Conservation (phyloP, 2,113 vertebrate genomes). For the Ellobius talpinus region DNA sequence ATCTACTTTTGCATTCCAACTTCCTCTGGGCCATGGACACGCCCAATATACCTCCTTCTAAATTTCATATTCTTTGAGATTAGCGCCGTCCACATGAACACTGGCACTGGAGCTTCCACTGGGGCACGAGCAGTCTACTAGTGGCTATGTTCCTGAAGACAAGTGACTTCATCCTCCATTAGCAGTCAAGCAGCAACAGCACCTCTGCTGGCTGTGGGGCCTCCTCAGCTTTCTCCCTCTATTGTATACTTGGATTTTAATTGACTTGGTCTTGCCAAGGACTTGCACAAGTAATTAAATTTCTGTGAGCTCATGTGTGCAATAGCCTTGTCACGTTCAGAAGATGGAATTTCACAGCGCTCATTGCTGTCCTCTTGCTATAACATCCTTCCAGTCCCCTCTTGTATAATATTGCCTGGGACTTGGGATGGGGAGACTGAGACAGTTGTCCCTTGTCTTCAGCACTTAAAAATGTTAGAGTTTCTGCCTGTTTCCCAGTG, state of each 20-base stretch:
- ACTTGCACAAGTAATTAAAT: background rate
- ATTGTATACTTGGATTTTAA: background rate
- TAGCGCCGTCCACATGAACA: background rate
- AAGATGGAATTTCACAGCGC: background rate
- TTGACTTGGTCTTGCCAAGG: background rate
- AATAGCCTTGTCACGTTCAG: background rate
- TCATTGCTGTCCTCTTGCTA: background rate
- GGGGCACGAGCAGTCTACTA: background rate
- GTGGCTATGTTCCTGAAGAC: background rate
- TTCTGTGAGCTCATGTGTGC: background rate
- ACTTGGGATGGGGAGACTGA: background rate
- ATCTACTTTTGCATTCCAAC: background rate
- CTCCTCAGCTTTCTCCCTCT: background rate
- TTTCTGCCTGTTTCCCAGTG: background rate
- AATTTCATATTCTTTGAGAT: background rate
- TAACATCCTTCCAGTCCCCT: background rate
- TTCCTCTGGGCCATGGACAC: background rate
- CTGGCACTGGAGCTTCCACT: background rate
- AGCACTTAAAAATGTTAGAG: background rate
- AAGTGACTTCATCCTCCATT: background rate
- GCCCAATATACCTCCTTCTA: background rate
- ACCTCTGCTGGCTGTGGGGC: background rate
- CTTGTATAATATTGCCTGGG: background rate
- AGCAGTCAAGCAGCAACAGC: background rate
- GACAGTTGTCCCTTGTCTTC: background rate